Conservation (phyloP, 1,140 invertebrate genomes). For the Harlomillsia oculata region DNA sequence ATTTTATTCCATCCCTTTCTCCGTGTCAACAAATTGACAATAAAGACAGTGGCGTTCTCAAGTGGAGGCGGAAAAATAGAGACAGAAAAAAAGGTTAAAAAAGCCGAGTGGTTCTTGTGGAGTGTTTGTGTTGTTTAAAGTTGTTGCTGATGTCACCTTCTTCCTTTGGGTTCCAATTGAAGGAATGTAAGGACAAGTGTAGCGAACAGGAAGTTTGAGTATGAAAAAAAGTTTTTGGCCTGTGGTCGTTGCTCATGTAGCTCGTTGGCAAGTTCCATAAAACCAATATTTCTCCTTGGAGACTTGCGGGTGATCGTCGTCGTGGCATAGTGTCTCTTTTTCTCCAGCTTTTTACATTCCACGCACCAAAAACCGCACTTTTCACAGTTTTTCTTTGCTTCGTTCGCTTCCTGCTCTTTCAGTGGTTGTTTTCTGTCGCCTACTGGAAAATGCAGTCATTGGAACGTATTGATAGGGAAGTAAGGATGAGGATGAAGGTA, state of each 20-base stretch:
- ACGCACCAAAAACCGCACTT: no score
- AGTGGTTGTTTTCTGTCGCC: background rate
- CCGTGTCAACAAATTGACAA: no score
- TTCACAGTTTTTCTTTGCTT: background rate
- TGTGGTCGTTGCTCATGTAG: constrained; percentile 9
- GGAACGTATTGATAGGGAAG: no score
- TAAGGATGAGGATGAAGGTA: no score
- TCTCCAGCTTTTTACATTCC: no score
- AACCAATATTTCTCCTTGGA: constrained; percentile 32
- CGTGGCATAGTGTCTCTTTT: no score
- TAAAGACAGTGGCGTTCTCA: no score
- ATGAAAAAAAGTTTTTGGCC: constrained; percentile 7
- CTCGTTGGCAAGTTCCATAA: constrained; percentile 21
- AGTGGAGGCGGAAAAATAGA: background rate
- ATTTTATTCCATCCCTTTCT: no score
- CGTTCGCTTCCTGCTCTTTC: no score
- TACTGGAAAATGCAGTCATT: no score
- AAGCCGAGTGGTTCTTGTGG: constrained; percentile 9
- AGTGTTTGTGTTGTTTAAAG: background rate
- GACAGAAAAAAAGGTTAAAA: background rate
- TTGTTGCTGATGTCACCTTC: background rate
- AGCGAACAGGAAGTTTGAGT: background rate
- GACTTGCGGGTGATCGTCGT: constrained; percentile 14
- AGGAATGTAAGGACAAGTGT: background rate
- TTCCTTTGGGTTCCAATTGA: background rate